A percentile compares a stretch with the other conserved stretches of the same genome.
phyloP scores from a whole-genome alignment of 2,888 invertebrate genomes.

The Drosophila cracens region DNA sequence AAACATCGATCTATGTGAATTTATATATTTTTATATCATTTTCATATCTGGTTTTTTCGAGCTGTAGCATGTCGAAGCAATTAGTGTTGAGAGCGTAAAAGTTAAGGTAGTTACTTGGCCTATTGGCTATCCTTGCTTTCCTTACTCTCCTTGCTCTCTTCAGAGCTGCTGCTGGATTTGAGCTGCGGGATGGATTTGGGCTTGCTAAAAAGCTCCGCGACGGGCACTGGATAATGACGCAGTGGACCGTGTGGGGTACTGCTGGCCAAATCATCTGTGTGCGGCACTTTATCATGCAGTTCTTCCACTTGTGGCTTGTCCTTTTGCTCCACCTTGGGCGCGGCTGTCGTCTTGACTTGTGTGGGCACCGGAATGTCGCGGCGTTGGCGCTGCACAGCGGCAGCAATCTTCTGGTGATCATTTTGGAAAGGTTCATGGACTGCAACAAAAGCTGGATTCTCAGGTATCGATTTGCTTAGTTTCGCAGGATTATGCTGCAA shows the following conservation, averaged over 20 bases:
- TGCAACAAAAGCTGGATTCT: slow-evolving; percentile 2
- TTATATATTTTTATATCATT: slow-evolving; percentile 32
- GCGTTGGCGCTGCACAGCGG: slow-evolving; percentile 28
- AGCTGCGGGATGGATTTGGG: slow-evolving; percentile 19
- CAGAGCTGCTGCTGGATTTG: slow-evolving; percentile 38
- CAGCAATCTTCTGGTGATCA: background rate
- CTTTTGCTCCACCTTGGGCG: slow-evolving; percentile 37
- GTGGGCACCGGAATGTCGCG: slow-evolving; percentile 83
- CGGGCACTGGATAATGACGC: slow-evolving; percentile 75
- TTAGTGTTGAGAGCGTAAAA: slow-evolving; percentile 4
- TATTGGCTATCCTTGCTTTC: slow-evolving; percentile 17
- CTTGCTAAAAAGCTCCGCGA: slow-evolving; percentile 77
- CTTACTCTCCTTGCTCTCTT: slow-evolving; percentile 51
- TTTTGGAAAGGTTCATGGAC: background rate
- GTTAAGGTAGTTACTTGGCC: slow-evolving; percentile 1
- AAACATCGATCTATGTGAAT: slow-evolving; percentile 15
- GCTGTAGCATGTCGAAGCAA: slow-evolving; percentile 21
- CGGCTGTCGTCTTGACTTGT: slow-evolving; percentile 56
- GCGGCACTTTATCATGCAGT: slow-evolving; percentile 16
- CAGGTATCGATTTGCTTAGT: slow-evolving; percentile 1
- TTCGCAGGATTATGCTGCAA: slow-evolving; percentile 23
- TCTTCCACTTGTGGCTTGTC: slow-evolving; percentile 32
- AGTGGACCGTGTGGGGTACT: slow-evolving; percentile 39
- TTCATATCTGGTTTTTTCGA: slow-evolving; percentile 13
- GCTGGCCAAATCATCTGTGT: background rate